Percentiles rank a stretch among this genome's conserved stretches.
Evolutionary conservation across 2,113 vertebrate species (phyloP).

Genomic region (Callopanchax toddi): DNA sequence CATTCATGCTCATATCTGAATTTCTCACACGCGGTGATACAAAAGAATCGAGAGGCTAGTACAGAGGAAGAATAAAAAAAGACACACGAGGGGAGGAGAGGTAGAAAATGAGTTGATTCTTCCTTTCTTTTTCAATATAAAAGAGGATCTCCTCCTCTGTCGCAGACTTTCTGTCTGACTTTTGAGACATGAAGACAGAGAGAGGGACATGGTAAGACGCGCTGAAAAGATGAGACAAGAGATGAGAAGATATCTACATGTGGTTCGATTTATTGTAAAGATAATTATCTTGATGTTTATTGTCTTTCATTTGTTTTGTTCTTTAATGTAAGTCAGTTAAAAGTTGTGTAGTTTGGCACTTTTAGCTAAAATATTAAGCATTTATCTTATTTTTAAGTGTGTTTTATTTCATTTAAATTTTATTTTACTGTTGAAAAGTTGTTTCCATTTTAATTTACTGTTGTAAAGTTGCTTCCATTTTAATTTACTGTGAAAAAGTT

Average conservation of each 20-base stretch:
- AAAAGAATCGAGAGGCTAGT: background rate
- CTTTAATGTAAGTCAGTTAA: too few species aligned
- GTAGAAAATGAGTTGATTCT: constrained; percentile 49
- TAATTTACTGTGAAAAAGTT: too few species aligned
- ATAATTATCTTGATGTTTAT: background rate
- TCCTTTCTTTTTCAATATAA: constrained; percentile 70
- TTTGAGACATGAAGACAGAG: constrained; percentile 4
- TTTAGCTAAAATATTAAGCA: too few species aligned
- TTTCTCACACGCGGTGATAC: constrained; percentile 18
- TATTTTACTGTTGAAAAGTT: too few species aligned
- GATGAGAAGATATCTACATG: background rate
- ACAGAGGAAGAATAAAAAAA: constrained; percentile 16
- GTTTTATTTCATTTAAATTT: too few species aligned
- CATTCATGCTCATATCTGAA: constrained; percentile 56
- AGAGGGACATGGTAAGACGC: constrained; percentile 24
- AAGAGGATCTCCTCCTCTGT: constrained; percentile 62
- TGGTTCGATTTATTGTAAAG: background rate
- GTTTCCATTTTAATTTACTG: background rate
- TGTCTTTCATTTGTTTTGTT: too few species aligned
- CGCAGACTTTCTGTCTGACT: constrained; percentile 9
- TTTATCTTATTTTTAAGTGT: too few species aligned
- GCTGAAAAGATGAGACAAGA: background rate
- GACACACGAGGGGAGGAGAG: constrained; percentile 23
- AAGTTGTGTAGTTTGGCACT: too few species aligned
- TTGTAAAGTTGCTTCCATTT: too few species aligned